phyloP scores from a whole-genome alignment of 1,140 invertebrate genomes.

The Drosophila littoralis region DNA sequence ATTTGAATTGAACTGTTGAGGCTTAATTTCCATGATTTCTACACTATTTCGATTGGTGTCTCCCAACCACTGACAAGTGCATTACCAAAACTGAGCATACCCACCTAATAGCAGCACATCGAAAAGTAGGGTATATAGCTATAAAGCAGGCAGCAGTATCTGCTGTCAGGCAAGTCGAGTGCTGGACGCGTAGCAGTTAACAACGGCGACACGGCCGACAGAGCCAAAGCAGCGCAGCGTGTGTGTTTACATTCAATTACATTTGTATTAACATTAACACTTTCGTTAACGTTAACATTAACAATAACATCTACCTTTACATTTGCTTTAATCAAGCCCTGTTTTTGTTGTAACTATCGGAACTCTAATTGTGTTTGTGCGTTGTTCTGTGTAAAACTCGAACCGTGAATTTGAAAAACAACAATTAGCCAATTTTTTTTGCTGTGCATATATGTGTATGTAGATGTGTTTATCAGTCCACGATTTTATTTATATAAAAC shows the following conservation, averaged over 20 bases:
- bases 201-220: slow-evolving; percentile 41
- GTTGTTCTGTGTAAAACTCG: background rate
- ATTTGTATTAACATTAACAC: slow-evolving; percentile 29
- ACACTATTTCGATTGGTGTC: background rate
- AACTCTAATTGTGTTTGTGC: background rate
- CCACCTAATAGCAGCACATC: background rate
- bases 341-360: background rate
- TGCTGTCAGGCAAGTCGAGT: slow-evolving; percentile 60
- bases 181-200: slow-evolving; percentile 70
- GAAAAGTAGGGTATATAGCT: slow-evolving; percentile 47
- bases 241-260: slow-evolving; percentile 12
- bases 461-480: background rate
- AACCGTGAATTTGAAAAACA: background rate
- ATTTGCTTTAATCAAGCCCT: slow-evolving; percentile 7
- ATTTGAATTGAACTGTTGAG: no score
- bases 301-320: slow-evolving; percentile 6
- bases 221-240: slow-evolving; percentile 21
- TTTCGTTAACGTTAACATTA: slow-evolving; percentile 21
- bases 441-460: background rate
- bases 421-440: background rate
- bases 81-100: background rate
- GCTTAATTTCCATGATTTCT: no score
- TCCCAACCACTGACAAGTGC: no score
- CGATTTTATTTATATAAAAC: background rate
- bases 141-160: slow-evolving; percentile 61